These are phyloP conservation scores for Sturnus vulgaris DNA, from an alignment of 2,113 vertebrate genomes.

Conservation along the genomic window DNA sequence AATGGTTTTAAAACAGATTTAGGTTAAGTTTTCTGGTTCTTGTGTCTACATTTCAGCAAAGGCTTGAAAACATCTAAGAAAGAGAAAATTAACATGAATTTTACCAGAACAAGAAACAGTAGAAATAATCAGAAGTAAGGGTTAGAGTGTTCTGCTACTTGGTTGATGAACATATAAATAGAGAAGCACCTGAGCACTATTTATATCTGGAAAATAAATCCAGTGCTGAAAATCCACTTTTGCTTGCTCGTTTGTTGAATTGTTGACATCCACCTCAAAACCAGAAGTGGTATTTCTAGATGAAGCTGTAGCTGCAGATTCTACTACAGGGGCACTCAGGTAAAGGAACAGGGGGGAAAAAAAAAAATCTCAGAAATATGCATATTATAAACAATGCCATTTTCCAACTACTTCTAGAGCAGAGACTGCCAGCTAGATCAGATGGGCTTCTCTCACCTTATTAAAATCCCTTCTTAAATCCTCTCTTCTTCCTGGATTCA, in stretches of 20 bases:
- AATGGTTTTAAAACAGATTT: background rate
- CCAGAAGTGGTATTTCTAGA: background rate
- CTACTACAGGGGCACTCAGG: background rate
- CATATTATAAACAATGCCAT: background rate
- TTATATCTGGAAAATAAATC: background rate
- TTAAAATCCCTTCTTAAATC: background rate
- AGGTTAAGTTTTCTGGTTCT: background rate
- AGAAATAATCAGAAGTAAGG: background rate
- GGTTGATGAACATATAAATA: background rate
- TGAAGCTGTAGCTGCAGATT: background rate
- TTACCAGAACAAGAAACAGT: background rate
- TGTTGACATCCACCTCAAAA: background rate
- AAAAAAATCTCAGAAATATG: background rate
- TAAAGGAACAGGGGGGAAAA: background rate
- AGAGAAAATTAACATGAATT: background rate
- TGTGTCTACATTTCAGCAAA: background rate
- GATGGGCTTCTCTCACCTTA: background rate
- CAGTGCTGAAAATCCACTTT: background rate
- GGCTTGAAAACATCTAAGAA: background rate
- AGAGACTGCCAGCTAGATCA: background rate
- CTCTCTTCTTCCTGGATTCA: background rate
- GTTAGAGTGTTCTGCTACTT: background rate
- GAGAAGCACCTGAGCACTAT: background rate
- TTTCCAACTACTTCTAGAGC: background rate
- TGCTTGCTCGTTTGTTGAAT: background rate